These are phyloP conservation scores for Pristionchus arcanus DNA, from an alignment of 2,888 invertebrate genomes.

Conservation along the genomic window DNA sequence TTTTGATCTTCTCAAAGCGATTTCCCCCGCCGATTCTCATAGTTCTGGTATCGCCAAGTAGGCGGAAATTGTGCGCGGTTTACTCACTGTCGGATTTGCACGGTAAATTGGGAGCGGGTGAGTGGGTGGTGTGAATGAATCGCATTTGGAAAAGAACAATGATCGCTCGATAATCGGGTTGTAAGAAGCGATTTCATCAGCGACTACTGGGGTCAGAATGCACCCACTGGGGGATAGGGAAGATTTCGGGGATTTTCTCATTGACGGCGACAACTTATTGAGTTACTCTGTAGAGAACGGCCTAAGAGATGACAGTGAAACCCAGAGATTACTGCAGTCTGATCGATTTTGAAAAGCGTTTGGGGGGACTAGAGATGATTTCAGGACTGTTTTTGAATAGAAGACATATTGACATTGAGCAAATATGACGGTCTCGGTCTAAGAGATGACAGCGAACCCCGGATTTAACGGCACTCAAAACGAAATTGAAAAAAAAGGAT, in stretches of 20 bases:
- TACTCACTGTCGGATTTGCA: not conserved
- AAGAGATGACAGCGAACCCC: too few relatives aligned
- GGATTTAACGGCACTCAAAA: too few relatives aligned
- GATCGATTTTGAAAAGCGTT: too few relatives aligned
- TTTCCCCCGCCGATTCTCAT: not conserved
- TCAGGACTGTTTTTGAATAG: too few relatives aligned
- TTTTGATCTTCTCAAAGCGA: not conserved
- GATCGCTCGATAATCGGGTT: not conserved
- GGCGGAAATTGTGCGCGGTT: not conserved
- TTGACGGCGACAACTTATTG: too few relatives aligned
- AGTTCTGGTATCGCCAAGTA: constrained; percentile 14
- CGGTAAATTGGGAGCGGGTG: not conserved
- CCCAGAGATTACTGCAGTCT: too few relatives aligned
- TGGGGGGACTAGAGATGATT: too few relatives aligned
- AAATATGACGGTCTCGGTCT: too few relatives aligned
- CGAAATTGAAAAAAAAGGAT: too few relatives aligned
- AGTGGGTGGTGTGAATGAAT: not conserved
- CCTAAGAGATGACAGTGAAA: too few relatives aligned
- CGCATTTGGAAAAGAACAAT: not conserved
- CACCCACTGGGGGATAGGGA: not conserved
- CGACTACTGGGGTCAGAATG: not conserved
- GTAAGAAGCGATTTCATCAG: not conserved
- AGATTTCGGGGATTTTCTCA: not conserved
- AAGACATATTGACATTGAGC: too few relatives aligned
- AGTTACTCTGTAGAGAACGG: too few relatives aligned